These are phyloP conservation scores for Saccopteryx leptura DNA, from an alignment of 2,113 vertebrate genomes.

Conservation along the genomic window DNA sequence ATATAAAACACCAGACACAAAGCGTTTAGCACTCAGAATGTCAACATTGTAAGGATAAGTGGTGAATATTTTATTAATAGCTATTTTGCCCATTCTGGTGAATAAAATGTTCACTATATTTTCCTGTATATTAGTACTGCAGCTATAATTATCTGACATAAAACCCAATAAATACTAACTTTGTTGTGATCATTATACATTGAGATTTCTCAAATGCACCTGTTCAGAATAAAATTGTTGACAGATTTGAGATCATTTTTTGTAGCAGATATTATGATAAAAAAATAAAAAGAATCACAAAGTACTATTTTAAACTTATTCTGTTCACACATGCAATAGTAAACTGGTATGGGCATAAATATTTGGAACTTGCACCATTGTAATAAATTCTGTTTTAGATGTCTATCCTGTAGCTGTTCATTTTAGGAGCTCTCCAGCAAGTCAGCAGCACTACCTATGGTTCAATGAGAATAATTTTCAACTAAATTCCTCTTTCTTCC, in stretches of 20 bases:
- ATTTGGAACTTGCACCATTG: background rate
- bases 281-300: background rate
- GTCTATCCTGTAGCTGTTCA: background rate
- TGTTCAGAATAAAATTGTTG: background rate
- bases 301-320: background rate
- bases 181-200: background rate
- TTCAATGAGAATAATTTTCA: background rate
- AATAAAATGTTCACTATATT: background rate
- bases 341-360: background rate
- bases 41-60: background rate
- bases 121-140: background rate
- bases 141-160: background rate
- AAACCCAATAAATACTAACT: background rate
- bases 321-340: background rate
- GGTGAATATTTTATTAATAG: background rate
- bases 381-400: slow-evolving; percentile 17
- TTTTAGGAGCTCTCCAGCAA: background rate
- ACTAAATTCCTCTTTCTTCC: background rate
- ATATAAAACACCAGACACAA: background rate
- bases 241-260: background rate
- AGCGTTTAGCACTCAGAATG: background rate
- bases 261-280: background rate
- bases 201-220: background rate
- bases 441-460: background rate
- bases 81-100: background rate